Evolutionary conservation across 2,113 vertebrate genomes (phyloP).

Genomic region (Zonotrichia leucophrys): DNA sequence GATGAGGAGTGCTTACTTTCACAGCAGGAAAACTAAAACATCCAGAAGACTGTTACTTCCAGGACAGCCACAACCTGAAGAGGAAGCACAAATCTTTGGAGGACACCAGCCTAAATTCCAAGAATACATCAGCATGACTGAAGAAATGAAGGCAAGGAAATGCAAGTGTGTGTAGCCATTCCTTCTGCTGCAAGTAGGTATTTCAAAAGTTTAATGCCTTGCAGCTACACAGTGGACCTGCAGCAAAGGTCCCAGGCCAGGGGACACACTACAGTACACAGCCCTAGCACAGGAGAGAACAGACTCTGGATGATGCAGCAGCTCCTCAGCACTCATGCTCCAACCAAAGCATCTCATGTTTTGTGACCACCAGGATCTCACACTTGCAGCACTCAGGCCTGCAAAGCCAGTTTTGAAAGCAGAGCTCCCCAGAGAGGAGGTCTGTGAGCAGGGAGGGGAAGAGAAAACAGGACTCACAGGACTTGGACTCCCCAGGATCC

Average conservation of each 20-base stretch:
- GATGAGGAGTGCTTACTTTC: background rate
- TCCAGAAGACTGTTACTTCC: background rate
- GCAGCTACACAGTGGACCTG: background rate
- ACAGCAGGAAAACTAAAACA: background rate
- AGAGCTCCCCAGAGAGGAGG: rapidly evolving
- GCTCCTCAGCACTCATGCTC: background rate
- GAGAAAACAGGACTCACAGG: slow-evolving; percentile 58
- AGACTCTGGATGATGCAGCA: background rate
- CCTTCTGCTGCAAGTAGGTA: background rate
- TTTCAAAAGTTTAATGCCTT: background rate
- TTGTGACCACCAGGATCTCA: rapidly evolving
- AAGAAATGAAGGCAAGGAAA: background rate
- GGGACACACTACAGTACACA: rapidly evolving
- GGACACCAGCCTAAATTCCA: background rate
- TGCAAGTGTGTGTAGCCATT: background rate
- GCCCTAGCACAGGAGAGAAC: rapidly evolving
- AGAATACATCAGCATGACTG: background rate
- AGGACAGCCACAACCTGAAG: background rate
- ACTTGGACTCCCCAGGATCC: slow-evolving; percentile 95
- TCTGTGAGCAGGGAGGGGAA: background rate
- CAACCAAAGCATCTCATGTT: background rate
- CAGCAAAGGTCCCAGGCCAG: background rate
- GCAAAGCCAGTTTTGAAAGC: background rate
- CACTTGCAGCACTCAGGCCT: background rate
- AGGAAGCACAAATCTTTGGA: background rate